Conservation (phyloP, 1,140 invertebrate genomes). For the Drosophila ogumai region DNA sequence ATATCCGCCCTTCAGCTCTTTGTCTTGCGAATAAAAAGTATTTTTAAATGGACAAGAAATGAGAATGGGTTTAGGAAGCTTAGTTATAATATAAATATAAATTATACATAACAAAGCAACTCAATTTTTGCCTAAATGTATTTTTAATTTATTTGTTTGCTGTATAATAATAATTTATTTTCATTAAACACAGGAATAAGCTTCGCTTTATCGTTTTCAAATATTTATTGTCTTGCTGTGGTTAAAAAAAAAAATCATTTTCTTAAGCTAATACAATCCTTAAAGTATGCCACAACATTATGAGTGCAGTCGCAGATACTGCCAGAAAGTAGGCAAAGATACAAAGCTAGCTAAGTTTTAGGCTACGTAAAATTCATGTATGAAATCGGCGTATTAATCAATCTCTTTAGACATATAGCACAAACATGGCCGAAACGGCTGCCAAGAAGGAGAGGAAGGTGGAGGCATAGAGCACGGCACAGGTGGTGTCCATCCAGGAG, state of each 20-base stretch:
- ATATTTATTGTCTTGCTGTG: background rate
- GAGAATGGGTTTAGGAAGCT: background rate
- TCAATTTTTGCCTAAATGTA: no score
- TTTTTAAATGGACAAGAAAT: background rate
- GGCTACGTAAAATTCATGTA: slow-evolving; percentile 27
- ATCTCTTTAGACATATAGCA: slow-evolving; percentile 87
- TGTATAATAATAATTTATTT: background rate
- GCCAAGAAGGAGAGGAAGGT: slow-evolving; percentile 90
- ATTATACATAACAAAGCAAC: background rate
- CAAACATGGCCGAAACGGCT: slow-evolving; percentile 89
- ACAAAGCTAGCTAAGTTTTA: slow-evolving; percentile 14
- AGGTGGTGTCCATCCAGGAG: slow-evolving; percentile 88
- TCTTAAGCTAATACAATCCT: slow-evolving; percentile 1
- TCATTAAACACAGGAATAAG: background rate
- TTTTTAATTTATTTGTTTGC: background rate
- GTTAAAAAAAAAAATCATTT: slow-evolving; percentile 11
- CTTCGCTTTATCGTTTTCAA: background rate
- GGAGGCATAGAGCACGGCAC: slow-evolving; percentile 89
- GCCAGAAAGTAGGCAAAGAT: slow-evolving; percentile 58
- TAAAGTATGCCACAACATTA: slow-evolving; percentile 52
- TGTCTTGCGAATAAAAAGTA: slow-evolving; percentile 28
- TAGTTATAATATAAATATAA: background rate
- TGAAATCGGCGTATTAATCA: background rate
- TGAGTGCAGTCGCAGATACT: slow-evolving; percentile 35
- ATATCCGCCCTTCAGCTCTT: slow-evolving; percentile 62